Evolutionary conservation across 64 coral and sea anemone genomes (phyloP), one percentile per base, ranked within the genome.

Genomic region (Trachythela sp.): DNA sequence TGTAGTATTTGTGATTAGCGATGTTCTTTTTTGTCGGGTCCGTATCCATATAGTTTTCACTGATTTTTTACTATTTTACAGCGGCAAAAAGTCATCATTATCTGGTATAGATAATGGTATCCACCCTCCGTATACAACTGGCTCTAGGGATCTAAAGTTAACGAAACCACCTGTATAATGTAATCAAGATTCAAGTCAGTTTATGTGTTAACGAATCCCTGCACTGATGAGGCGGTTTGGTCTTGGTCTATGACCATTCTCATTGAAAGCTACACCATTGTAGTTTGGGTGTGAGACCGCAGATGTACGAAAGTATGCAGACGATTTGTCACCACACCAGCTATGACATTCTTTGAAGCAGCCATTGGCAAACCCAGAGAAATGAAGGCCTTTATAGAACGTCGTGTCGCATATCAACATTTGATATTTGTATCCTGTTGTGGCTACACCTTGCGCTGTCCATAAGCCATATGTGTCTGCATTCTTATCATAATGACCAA

Each of bases 291-390:
- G 1, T 39, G 39, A 41, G 34, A 84, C 17, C 6, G 89, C 38
- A 45, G 42, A 45, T 49, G 89, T 86, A 13, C 83, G 89, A 34
- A 86, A 91, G 83, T 91, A 91, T 8, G 83, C 51, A 72, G 89
- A 72, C 3, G 1, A 7, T 0, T 0, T 1, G 33, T 91, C 89
- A 36, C 84, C 58, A 37, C 89, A 86, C 83, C 89, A 91, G 26
- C 17, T 0, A 27, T 6, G 0, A 36, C 89, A 91, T 0, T 9
- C 13, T 51, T 91, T 91, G 2, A 54, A 72, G 56, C 89, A 91
- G 40, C 30, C 22, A 1, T 27, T 48, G 18, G 54, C 85, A 22
- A 37, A 72, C 0, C 84, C 84, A 13, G 89, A 91, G 8, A 91
- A 36, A 27, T 86, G 68, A 29, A 86, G 85, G 0, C 89, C 89